Conservation (phyloP, 2,797 vertebrate species). For the Tapera naevia region DNA sequence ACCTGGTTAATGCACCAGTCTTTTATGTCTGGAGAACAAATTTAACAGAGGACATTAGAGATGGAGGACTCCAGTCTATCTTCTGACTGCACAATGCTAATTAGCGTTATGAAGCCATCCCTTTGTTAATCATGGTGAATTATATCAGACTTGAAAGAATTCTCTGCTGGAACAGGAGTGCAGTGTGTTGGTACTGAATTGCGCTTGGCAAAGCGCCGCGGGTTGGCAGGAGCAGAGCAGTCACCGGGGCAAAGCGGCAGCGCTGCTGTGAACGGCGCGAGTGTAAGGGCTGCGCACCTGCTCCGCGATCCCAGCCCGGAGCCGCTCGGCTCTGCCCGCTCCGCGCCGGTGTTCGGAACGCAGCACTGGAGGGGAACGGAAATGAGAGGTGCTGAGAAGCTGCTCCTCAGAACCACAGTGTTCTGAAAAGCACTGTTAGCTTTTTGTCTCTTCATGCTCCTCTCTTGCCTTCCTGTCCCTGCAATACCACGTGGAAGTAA, state of each 20-base stretch:
- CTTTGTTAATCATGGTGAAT: background rate
- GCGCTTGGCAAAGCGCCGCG: background rate
- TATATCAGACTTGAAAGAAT: background rate
- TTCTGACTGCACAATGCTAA: background rate
- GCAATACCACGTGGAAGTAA: background rate
- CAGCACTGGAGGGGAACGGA: background rate
- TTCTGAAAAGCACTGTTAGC: background rate
- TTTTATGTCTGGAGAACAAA: constrained; percentile 57
- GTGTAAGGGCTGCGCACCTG: background rate
- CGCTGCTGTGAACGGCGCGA: background rate
- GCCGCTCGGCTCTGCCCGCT: accelerated
- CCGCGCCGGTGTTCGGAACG: no score
- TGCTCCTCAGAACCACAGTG: background rate
- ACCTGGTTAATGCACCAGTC: constrained; percentile 45
- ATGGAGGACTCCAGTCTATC: constrained; percentile 21
- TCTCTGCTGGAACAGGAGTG: background rate
- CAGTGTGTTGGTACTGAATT: background rate
- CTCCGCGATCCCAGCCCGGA: accelerated
- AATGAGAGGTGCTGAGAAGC: background rate
- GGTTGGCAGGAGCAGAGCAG: background rate
- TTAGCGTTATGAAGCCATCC: background rate
- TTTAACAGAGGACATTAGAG: constrained; percentile 32
- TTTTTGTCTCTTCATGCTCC: background rate
- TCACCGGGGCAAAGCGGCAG: background rate
- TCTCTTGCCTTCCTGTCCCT: background rate